Evolutionary conservation across 1,140 invertebrate species (phyloP), one percentile per base, ranked within the genome.

Genomic region (Drosophila willistoni): DNA sequence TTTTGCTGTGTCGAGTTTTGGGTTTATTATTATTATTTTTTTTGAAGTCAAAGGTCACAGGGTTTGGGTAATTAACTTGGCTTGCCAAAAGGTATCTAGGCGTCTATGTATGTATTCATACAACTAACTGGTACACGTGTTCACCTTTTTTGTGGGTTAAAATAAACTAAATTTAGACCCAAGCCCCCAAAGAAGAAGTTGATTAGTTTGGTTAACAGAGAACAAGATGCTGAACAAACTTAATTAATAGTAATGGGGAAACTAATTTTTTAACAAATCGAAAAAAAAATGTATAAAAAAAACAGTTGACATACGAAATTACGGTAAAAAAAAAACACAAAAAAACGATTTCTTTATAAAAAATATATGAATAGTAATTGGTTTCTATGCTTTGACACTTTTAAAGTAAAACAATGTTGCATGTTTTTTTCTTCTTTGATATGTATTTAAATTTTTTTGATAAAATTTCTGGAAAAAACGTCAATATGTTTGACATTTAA

Each of bases 61-160:
- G 41, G 73, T 69, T 42, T 69, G 59, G 76, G 73, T 76, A 76
- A 76, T 76, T 76, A 70, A 76, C 59, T 76, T 70, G 14, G n/a
- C 33, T 14, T 57, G 25, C 25, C 6, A 57, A 57, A 57, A 34
- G 55, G 55, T 57, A 13, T 57, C 9, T 6, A 29, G 29, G 29
- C 7, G 29, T 29, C 29, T 29, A 29, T 29, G 29, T 29, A 29
- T 29, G 29, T 51, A 22, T 51, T 12, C 17, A 14, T 9, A 19
- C 17, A 51, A 51, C 6, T 51, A 51, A 51, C 44, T 77, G 74
- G 64, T 60, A 77, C 44, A 57, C 47, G 64, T 59, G 51, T 51
- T 51, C 17, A 51, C 44, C 44, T 51, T 51, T 51, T 51, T 22
- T 22, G 44, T 51, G 44, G 44, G 42, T 33, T 71, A 64, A 64